Conservation (phyloP, 2,888 invertebrate species). For the Piscicola geometra region DNA sequence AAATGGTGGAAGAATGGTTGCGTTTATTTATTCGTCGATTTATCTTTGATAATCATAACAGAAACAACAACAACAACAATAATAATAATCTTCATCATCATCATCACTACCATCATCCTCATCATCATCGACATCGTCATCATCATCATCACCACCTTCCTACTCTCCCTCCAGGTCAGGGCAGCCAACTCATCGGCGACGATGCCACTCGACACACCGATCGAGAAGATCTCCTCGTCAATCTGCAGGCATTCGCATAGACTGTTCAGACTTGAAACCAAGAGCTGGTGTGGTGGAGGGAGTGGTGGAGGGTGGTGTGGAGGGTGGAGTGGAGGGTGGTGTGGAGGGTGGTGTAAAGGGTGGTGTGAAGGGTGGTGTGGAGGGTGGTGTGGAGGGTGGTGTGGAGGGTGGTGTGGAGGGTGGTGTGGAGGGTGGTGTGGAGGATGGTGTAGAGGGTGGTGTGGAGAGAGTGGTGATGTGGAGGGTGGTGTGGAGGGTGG, state of each 20-base stretch:
- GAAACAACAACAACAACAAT: background rate
- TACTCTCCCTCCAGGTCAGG: constrained; percentile 59
- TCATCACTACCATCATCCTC: too few relatives aligned
- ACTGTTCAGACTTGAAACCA: constrained; percentile 54
- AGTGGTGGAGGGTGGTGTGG: too few relatives aligned
- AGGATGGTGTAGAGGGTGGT: too few relatives aligned
- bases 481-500: background rate
- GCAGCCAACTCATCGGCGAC: constrained; percentile 63
- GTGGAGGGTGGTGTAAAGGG: too few relatives aligned
- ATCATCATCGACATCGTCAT: background rate
- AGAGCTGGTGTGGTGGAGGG: too few relatives aligned
- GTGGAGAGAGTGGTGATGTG: background rate
- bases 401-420: too few relatives aligned
- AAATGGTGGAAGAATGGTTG: too few relatives aligned
- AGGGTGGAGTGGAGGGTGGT: too few relatives aligned
- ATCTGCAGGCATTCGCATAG: constrained; percentile 63
- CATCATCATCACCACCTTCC: constrained; percentile 60
- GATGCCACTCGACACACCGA: constrained; percentile 65
- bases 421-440: too few relatives aligned
- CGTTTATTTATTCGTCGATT: too few relatives aligned
- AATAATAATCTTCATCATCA: background rate
- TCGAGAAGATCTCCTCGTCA: constrained; percentile 65
- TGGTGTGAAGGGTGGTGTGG: too few relatives aligned
- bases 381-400: too few relatives aligned
- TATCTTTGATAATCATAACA: background rate